phyloP scores from a whole-genome alignment of 2,113 vertebrate species.

The Zosterops borbonicus region DNA sequence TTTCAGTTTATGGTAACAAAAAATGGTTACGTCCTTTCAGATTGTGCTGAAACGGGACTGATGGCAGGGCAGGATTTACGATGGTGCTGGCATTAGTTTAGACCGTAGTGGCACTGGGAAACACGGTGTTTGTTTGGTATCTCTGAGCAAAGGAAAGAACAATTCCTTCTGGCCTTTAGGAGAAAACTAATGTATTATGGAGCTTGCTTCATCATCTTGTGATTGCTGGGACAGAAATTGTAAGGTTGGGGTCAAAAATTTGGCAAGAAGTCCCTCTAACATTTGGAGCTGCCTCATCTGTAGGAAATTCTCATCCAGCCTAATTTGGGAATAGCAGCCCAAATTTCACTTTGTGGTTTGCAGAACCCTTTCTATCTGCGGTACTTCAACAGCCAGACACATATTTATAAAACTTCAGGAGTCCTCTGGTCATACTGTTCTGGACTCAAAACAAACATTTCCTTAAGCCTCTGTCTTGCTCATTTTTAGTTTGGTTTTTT shows the following conservation, averaged over 20 bases:
- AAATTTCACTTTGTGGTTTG: background rate
- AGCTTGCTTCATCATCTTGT: background rate
- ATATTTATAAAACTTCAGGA: background rate
- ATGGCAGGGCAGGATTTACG: background rate
- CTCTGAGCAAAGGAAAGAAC: background rate
- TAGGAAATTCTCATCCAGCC: background rate
- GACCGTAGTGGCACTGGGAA: background rate
- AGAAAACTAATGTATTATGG: background rate
- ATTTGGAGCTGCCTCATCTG: background rate
- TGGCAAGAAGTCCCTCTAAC: background rate
- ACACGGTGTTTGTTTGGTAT: background rate
- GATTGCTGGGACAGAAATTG: background rate
- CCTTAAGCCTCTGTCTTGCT: background rate
- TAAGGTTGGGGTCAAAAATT: background rate
- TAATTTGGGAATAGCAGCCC: background rate
- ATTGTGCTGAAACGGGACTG: background rate
- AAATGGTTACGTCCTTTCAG: background rate
- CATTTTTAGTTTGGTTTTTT: background rate
- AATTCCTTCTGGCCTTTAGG: background rate
- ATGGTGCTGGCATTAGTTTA: background rate
- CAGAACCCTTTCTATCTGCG: background rate
- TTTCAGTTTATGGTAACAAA: background rate
- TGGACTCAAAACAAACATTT: background rate
- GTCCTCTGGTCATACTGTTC: accelerated
- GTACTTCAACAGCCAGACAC: background rate